Evolutionary conservation across 2,797 vertebrate genomes (phyloP), one percentile per base, ranked within the genome.

Genomic region (Oreochromis grahami): DNA sequence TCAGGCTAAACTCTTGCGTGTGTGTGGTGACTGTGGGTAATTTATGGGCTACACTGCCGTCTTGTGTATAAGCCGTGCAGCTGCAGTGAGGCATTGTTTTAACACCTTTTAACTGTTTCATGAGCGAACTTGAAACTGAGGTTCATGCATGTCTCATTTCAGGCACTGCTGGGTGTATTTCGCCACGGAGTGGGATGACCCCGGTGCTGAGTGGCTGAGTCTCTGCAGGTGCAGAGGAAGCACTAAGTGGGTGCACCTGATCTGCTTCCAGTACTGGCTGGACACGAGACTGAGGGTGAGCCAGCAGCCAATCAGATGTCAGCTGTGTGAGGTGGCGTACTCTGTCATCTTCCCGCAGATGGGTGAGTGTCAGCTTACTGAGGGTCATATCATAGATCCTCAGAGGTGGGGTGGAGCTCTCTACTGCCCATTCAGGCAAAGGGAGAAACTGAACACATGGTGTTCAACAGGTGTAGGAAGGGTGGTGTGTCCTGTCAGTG

Each of bases 161-260:
- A 97, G 97, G 91, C 96, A 97, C 86, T 97, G 97, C 82, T 97
- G 97, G 97, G 95, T 97, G 86, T 97, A 96, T 84, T 97, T 97
- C 74, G 95, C 95, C 77, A 96, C 95, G 0, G 97, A 97, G 87
- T 79, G 85, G 3, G 97, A 97, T 10, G 97, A 97, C 91, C 91
- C 63, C 1, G 77, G 74, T 1, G 95, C 95, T 0, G 96, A 97
- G 86, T 97, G 97, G 96, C 95, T 97, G 55, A 97, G 96, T 32
- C 97, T 96, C 6, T 97, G 97, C 88, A 91, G 96, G 32, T 97
- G 97, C 90, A 96, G 95, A 88, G 96, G 97, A 65, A 96, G 96
- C 85, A 97, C 96, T 1, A 97, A 97, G 76, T 97, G 97, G 97
- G 97, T 97, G 91, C 97, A 97, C 82, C 96, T 97, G 94, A 78